phyloP scores from a whole-genome alignment of 1,140 invertebrate genomes.

The Aphelenchoides fujianensis region DNA sequence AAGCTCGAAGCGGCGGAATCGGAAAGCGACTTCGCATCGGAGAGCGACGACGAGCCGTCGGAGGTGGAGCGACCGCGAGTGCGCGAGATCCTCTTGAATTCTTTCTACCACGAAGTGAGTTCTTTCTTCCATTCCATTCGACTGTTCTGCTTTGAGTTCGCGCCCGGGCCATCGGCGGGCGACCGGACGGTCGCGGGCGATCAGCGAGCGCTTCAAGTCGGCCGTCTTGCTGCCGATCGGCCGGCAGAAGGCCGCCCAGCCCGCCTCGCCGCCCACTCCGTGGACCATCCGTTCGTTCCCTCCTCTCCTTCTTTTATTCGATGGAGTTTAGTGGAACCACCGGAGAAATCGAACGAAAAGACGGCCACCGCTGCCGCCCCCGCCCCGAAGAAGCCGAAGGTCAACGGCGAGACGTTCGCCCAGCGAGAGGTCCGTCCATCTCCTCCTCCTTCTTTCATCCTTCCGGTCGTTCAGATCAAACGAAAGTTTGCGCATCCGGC shows the following conservation, averaged over 20 bases:
- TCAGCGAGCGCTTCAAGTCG: not conserved
- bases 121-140: not conserved
- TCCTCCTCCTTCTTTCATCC: conserved; percentile 17
- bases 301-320: too few relatives aligned
- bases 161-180: not conserved
- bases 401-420: not conserved
- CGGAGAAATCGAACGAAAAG: too few relatives aligned
- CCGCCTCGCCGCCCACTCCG: not conserved
- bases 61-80: not conserved
- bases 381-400: not conserved
- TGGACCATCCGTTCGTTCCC: not conserved
- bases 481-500: conserved; percentile 86
- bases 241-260: not conserved
- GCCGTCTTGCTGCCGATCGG: not conserved
- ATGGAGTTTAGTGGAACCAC: not conserved
- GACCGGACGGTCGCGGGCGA: not conserved
- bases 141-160: not conserved
- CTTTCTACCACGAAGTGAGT: not conserved
- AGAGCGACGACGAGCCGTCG: conserved; percentile 4
- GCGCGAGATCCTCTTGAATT: not conserved
- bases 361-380: not conserved
- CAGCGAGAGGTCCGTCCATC: not conserved
- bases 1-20: not conserved
- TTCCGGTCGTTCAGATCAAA: conserved; percentile 69
- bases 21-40: not conserved